Evolutionary conservation across 2,888 invertebrate genomes (phyloP), one percentile per base, ranked within the genome.

Genomic region (Periphyllus acericola): DNA sequence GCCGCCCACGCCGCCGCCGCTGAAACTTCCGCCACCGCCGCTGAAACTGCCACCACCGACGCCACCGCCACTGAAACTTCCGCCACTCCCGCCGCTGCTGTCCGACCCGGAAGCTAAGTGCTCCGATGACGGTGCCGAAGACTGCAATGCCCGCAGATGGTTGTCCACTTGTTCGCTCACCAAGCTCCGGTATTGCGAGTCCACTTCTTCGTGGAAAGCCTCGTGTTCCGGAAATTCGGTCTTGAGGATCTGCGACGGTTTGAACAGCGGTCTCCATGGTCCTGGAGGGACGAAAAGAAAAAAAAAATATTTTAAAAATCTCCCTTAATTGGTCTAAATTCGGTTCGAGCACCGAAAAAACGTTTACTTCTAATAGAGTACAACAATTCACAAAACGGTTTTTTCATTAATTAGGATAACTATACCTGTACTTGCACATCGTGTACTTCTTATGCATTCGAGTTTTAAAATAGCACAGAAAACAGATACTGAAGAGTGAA

Each of bases 281-380:
- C 89, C 92, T 92, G 89, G 52, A 91, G 90, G 88, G 89, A n/a
- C n/a, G n/a, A 66, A 55, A 6, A 14, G 11, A 52, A 40, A 66
- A 32, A 29, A 4, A 34, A 68, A 52, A 68, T 17, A 80, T 32
- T 21, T 46, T 46, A 46, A 46, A n/a, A 46, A 46, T 46, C 14
- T 46, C 11, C 46, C 14, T 46, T 14, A 36, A 5, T 3, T 46
- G 1, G 46, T 46, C 46, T 46, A 3, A 46, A 9, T 46, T 9
- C 6, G 36, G 36, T 36, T 6, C 36, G 36, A 36, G 8, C 9
- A 40, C 9, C 40, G 40, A 9, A 9, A 40, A 8, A 8, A 5
- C 6, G 6, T 36, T 36, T 36, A 36, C 36, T 36, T 36, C 3
- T 36, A 3, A 36, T 5, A 36, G 4, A 36, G 11, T 1, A 14